phyloP scores from a whole-genome alignment of 2,797 vertebrate genomes.

The Tympanoctomys barrerae region DNA sequence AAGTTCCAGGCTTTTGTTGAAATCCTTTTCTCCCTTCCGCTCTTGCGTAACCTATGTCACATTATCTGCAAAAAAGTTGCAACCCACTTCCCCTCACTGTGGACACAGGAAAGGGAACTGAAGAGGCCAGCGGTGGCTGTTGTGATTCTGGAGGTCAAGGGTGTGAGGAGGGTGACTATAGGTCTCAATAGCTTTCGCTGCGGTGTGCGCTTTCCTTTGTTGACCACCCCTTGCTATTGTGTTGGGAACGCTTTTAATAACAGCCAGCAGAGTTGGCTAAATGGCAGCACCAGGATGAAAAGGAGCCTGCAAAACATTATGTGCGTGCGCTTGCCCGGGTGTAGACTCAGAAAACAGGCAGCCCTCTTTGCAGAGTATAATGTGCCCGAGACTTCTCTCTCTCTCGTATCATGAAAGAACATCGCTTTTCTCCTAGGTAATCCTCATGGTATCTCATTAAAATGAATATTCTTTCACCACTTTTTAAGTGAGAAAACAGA shows the following conservation, averaged over 20 bases:
- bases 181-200: constrained; percentile 81
- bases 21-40: constrained; percentile 93
- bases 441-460: background rate
- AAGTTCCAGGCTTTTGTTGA: constrained; percentile 93
- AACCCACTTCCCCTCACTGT: constrained; percentile 93
- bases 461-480: background rate
- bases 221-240: constrained; percentile 81
- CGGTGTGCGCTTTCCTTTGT: constrained; percentile 76
- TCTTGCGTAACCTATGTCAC: constrained; percentile 94
- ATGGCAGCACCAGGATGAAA: constrained; percentile 84
- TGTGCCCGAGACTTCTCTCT: background rate
- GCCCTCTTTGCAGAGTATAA: background rate
- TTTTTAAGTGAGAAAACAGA: background rate
- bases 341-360: background rate
- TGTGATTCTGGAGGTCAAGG: constrained; percentile 88
- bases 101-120: constrained; percentile 97
- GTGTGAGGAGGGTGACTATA: constrained; percentile 79
- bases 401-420: accelerated
- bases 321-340: background rate
- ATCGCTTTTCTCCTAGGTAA: background rate
- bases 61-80: constrained; percentile 98
- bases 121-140: constrained; percentile 90
- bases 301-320: constrained; percentile 74
- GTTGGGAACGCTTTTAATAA: constrained; percentile 89
- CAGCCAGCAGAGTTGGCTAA: constrained; percentile 84